These are phyloP conservation scores for Bos indicus DNA, from an alignment of 2,113 vertebrate species.

Conservation along the genomic window DNA sequence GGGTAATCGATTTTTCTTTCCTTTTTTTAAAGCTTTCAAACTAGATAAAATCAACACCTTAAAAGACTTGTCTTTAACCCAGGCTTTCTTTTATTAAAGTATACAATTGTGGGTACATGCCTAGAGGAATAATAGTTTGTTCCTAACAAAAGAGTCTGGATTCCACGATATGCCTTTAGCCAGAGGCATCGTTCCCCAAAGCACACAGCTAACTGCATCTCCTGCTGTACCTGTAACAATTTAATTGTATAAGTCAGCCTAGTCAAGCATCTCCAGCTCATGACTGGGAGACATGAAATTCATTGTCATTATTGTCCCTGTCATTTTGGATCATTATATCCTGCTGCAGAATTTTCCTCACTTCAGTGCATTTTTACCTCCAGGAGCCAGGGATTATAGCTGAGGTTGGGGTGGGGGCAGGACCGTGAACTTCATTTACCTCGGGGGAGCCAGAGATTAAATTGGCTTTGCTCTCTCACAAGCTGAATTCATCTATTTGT, in stretches of 20 bases:
- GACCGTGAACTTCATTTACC: slow-evolving; percentile 87
- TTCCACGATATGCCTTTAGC: slow-evolving; percentile 68
- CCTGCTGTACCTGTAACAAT: slow-evolving; percentile 96
- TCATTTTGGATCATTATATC: slow-evolving; percentile 99
- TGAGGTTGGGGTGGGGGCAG: slow-evolving; percentile 85
- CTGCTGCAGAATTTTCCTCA: slow-evolving; percentile 94
- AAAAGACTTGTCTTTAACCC: slow-evolving; percentile 67
- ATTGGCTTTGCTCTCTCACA: slow-evolving; percentile 90
- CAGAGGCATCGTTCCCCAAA: slow-evolving; percentile 82
- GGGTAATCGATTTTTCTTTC: not conserved
- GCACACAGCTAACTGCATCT: slow-evolving; percentile 83
- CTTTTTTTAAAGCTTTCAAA: not conserved
- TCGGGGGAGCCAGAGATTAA: slow-evolving; percentile 93
- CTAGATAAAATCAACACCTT: slow-evolving; percentile 53
- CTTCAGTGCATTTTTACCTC: slow-evolving; percentile 96
- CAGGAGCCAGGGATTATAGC: slow-evolving; percentile 93
- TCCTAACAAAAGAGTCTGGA: slow-evolving; percentile 57
- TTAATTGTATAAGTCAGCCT: slow-evolving; percentile 98
- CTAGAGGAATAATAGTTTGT: slow-evolving; percentile 49
- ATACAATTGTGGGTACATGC: not conserved
- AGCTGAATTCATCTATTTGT: slow-evolving; percentile 84
- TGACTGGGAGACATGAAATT: slow-evolving; percentile 99
- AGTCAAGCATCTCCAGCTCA: slow-evolving; percentile 93
- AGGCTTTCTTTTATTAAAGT: slow-evolving; percentile 62
- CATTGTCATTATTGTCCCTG: slow-evolving; percentile 99